These are phyloP conservation scores for Graptemys geographica DNA, from an alignment of 2,797 vertebrate species.

Conservation along the genomic window DNA sequence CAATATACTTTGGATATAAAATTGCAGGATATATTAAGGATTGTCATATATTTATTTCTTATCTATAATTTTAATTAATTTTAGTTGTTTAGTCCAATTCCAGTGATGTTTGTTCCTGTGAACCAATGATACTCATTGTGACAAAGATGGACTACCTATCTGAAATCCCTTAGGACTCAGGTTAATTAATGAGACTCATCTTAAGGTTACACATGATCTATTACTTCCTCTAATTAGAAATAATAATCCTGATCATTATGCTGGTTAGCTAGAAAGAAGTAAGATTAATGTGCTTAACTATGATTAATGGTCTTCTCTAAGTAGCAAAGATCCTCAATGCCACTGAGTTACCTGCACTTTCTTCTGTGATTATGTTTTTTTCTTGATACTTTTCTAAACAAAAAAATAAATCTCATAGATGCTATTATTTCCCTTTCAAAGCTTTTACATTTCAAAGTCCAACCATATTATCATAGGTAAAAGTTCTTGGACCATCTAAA, in stretches of 20 bases:
- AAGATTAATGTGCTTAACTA: slow-evolving; percentile 95
- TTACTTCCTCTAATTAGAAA: slow-evolving; percentile 99
- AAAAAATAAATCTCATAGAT: slow-evolving; percentile 6
- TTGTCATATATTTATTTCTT: slow-evolving; percentile 73
- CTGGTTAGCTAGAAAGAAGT: slow-evolving; percentile 95
- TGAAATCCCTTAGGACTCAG: slow-evolving; percentile 90
- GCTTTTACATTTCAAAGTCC: slow-evolving; percentile 23
- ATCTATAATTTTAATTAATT: slow-evolving; percentile 78
- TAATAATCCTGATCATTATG: slow-evolving; percentile 99
- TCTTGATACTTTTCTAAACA: slow-evolving; percentile 56
- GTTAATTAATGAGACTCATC: slow-evolving; percentile 99
- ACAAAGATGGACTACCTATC: slow-evolving; percentile 95
- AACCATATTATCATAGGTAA: not conserved
- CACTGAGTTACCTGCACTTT: slow-evolving; percentile 80
- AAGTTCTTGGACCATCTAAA: not conserved
- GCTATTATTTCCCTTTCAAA: slow-evolving; percentile 33
- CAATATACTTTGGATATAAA: slow-evolving; percentile 18
- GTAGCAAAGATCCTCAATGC: slow-evolving; percentile 81
- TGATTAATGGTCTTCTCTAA: slow-evolving; percentile 92
- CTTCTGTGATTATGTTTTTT: slow-evolving; percentile 70
- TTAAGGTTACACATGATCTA: slow-evolving; percentile 97
- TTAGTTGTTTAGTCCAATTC: slow-evolving; percentile 78
- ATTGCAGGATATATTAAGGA: slow-evolving; percentile 38
- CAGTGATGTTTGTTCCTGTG: slow-evolving; percentile 78
- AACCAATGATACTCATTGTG: slow-evolving; percentile 84